Evolutionary conservation across 2,888 invertebrate genomes (phyloP).

Genomic region (Hydriomena furcata): DNA sequence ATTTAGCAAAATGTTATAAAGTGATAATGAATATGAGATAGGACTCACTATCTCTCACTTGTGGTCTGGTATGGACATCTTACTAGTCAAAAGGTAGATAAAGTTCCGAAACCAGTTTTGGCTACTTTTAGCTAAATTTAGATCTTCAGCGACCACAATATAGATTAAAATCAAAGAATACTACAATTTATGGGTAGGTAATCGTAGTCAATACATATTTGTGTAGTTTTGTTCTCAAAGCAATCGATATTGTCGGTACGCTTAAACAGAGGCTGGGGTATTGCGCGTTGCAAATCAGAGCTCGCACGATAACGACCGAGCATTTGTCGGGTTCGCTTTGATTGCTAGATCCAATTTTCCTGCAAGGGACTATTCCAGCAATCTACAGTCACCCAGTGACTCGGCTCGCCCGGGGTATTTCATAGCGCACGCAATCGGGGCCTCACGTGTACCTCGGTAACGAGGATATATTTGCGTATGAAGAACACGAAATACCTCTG

Average conservation of each 20-base stretch:
- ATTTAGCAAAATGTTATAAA: too few species aligned
- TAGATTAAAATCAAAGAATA: neutral
- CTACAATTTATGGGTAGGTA: neutral
- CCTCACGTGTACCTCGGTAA: slow-evolving; percentile 80
- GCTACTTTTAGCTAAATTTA: too few species aligned
- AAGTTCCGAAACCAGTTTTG: too few species aligned
- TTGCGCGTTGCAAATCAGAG: slow-evolving; percentile 48
- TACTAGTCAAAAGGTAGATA: too few species aligned
- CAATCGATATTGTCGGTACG: slow-evolving; percentile 4
- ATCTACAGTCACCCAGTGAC: slow-evolving; percentile 57
- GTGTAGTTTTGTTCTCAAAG: neutral
- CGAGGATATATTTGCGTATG: slow-evolving; percentile 84
- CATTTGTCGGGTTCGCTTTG: slow-evolving; percentile 64
- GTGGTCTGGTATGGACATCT: too few species aligned
- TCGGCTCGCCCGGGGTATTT: slow-evolving; percentile 54
- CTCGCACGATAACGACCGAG: slow-evolving; percentile 54
- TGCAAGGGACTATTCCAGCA: slow-evolving; percentile 66
- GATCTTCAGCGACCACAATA: too few species aligned
- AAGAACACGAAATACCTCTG: slow-evolving; percentile 84
- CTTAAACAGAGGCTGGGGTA: slow-evolving; percentile 33
- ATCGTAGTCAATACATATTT: neutral
- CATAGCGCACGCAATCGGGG: slow-evolving; percentile 77
- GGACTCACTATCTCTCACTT: too few species aligned
- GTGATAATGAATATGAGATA: too few species aligned
- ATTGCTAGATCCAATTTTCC: slow-evolving; percentile 74